Percentiles rank a stretch among this genome's conserved stretches.
phyloP scores from a whole-genome alignment of 2,113 vertebrate genomes.

The Egretta garzetta region DNA sequence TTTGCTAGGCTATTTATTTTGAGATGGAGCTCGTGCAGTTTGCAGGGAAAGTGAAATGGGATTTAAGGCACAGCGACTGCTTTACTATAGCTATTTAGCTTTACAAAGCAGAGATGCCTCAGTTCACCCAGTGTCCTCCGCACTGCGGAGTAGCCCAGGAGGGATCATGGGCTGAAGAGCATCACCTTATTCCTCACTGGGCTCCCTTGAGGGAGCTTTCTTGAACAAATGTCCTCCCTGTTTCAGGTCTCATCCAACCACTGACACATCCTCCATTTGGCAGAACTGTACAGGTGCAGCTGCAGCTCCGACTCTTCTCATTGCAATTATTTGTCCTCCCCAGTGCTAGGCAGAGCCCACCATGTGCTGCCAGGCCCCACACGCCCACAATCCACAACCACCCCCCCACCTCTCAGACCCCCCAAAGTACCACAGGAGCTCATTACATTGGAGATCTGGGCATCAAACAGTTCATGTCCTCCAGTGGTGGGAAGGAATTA shows the following conservation, averaged over 20 bases:
- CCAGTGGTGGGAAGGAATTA: not conserved
- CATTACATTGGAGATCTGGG: not conserved
- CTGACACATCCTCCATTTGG: not conserved
- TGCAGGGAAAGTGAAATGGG: not conserved
- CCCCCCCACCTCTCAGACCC: not conserved
- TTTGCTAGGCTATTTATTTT: conserved; percentile 2
- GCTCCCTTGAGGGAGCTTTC: not conserved
- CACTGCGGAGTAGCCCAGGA: not conserved
- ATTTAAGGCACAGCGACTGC: not conserved
- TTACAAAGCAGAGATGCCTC: not conserved
- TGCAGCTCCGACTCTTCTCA: not conserved
- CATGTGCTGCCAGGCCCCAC: not conserved
- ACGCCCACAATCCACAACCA: not conserved
- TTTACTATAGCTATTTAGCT: not conserved
- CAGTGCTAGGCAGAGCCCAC: not conserved
- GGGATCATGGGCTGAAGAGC: not conserved
- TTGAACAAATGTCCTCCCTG: not conserved
- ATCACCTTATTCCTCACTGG: not conserved
- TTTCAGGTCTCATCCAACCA: not conserved
- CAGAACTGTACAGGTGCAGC: not conserved
- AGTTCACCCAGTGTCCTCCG: not conserved
- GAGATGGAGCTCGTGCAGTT: not conserved
- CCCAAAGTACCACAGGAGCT: not conserved
- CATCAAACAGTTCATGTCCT: not conserved
- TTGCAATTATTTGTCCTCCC: not conserved